Base-by-base conservation (phyloP, 2,888 invertebrate species). In the Eupithecia tripunctaria region DNA sequence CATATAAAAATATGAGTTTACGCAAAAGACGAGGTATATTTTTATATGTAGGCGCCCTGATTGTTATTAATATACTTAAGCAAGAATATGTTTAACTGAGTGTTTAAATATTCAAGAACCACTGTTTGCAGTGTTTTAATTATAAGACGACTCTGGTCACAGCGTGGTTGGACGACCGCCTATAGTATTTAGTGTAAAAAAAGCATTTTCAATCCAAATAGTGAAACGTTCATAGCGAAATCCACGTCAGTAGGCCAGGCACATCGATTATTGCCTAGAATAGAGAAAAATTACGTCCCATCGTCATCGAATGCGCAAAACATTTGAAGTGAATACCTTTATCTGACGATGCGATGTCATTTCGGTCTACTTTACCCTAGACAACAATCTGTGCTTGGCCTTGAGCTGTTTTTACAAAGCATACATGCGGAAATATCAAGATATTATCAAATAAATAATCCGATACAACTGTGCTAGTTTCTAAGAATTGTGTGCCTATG, bases 401-500 rank as follows among this genome's bases (percentile, higher is more conserved):
- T 36, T 8, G 47, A 65, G 72, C 0, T 36, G 36, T 70, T 70
- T 51, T 60, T 5, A 67, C n/a, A 43, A 59, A 67, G 41, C 68
- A 72, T 63, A 67, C 66, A 63, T 12, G 21, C 64, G 21, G 36
- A 64, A 32, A 67, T 59, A 63, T 56, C 14, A 60, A 67, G n/a
- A 41, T 67, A 64, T 51, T 67, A 68, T 68, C 25, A 71, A 68
- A 66, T 66, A 64, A 68, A 27, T 70, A 67, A 59, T 59, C 47
- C 70, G 27, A 14, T 59, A 36, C 43, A 71, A 73, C 69, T 86
- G 86, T 56, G 85, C 84, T 91, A 91, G 89, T 82, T 85, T 86
- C 77, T 93, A 94, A 93, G 92, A 82, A 93, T 90, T 88, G 92
- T 91, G 94, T 94, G 94, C 94, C 94, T 93, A 92, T 88, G 90